Evolutionary conservation across 1,140 invertebrate genomes (phyloP), one percentile per base, ranked within the genome.

Genomic region (Leptopilina boulardi): DNA sequence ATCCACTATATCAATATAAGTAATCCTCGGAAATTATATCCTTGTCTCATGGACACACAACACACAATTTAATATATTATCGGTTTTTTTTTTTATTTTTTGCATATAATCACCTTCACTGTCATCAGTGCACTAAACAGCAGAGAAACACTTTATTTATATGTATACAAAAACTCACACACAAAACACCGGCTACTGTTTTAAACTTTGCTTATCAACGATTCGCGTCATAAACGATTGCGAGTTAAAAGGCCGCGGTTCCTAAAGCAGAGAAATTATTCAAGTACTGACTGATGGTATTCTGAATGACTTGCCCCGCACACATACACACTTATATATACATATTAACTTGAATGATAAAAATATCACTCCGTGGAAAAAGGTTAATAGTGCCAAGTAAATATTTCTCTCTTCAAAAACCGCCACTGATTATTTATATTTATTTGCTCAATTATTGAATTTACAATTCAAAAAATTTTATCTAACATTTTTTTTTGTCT

Each of bases 241-340:
- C 59, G 21, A 66, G 59, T 66, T 66, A 66, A 66, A 66, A 66
- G 59, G 26, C 59, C 26, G 59, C 59, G 59, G 59, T 66, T 66
- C 59, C 59, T 66, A 66, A 66, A 66, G 26, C 26, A 66, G 59
- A 66, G 59, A 66, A 66, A 66, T 66, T 66, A 66, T 66, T 34
- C 59, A 66, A 30, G 11, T 19, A 23, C 19, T 56, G 56, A 26
- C 56, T 66, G 59, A n/a, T n/a, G 59, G 26, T 30, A 66, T 66
- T 66, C 59, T 8, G 4, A 66, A 66, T 66, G 59, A 66, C 5
- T 38, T n/a, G n/a, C n/a, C n/a, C n/a, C n/a, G 34, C 2, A 30
- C 26, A 0, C 8, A 38, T 38, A 38, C 34, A 38, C 34, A 8
- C 6, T 34, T 6, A 34, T 6, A 34, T 3, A 34, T 6, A 34